Conservation (phyloP, 2,113 vertebrate species). For the Lophotis ruficrista region DNA sequence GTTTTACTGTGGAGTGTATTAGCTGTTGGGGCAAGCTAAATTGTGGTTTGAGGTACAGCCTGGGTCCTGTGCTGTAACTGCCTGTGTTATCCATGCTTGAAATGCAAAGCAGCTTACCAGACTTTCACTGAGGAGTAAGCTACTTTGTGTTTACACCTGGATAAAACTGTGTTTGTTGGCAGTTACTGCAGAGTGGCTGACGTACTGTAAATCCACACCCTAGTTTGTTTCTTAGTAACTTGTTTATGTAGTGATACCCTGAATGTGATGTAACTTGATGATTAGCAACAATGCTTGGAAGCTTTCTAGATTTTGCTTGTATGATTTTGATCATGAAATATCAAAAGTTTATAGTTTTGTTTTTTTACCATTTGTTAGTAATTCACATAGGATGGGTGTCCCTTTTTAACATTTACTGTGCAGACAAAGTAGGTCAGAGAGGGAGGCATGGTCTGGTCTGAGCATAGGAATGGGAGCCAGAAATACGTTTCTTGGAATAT, state of each 20-base stretch:
- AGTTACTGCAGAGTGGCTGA: neutral
- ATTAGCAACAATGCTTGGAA: neutral
- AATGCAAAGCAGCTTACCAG: neutral
- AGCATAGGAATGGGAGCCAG: conserved; percentile 52
- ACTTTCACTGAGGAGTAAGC: neutral
- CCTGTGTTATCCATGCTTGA: neutral
- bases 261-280: neutral
- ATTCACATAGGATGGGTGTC: conserved; percentile 25
- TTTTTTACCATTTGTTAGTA: conserved; percentile 45
- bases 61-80: neutral
- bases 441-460: conserved; percentile 32
- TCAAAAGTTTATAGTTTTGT: conserved; percentile 18
- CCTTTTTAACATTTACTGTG: conserved; percentile 44
- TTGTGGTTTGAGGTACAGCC: neutral
- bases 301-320: conserved; percentile 7
- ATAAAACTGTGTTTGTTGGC: neutral
- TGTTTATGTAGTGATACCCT: neutral
- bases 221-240: conserved; percentile 25
- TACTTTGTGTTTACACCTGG: neutral
- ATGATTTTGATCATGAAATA: conserved; percentile 46
- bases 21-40: neutral
- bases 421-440: conserved; percentile 61
- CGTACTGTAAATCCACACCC: neutral
- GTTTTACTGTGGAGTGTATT: neutral
- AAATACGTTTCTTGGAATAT: neutral